These are phyloP conservation scores for Accipiter virgatus DNA, from an alignment of 2,113 vertebrate genomes.

Conservation along the genomic window DNA sequence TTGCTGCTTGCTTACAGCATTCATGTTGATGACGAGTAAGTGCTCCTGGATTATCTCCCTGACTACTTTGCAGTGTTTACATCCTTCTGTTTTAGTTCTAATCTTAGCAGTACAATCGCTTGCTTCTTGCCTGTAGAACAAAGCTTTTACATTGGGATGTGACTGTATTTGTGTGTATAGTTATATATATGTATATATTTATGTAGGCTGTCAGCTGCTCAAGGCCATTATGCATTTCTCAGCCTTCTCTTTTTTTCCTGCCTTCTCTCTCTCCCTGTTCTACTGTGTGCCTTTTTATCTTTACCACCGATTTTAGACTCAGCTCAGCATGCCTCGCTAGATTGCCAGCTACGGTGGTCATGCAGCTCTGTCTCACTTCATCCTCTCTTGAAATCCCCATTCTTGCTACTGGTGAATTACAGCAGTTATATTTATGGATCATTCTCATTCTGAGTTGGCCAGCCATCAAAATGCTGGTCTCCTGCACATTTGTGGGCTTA, in stretches of 20 bases:
- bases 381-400: background rate
- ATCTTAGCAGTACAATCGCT: background rate
- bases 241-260: background rate
- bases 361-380: background rate
- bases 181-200: background rate
- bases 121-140: background rate
- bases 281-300: background rate
- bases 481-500: background rate
- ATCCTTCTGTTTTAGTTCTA: background rate
- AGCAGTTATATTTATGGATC: background rate
- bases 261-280: background rate
- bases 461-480: background rate
- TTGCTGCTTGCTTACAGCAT: background rate
- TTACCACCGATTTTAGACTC: background rate
- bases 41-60: background rate
- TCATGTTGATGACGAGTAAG: fast-evolving
- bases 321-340: background rate
- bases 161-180: background rate
- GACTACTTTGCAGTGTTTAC: fast-evolving
- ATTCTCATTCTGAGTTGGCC: fast-evolving
- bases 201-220: background rate
- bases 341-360: fast-evolving
- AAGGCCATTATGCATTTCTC: fast-evolving
- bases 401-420: background rate
- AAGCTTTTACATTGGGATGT: background rate